Evolutionary conservation across 1,140 invertebrate genomes (phyloP).

Genomic region (Drosophila athabasca): DNA sequence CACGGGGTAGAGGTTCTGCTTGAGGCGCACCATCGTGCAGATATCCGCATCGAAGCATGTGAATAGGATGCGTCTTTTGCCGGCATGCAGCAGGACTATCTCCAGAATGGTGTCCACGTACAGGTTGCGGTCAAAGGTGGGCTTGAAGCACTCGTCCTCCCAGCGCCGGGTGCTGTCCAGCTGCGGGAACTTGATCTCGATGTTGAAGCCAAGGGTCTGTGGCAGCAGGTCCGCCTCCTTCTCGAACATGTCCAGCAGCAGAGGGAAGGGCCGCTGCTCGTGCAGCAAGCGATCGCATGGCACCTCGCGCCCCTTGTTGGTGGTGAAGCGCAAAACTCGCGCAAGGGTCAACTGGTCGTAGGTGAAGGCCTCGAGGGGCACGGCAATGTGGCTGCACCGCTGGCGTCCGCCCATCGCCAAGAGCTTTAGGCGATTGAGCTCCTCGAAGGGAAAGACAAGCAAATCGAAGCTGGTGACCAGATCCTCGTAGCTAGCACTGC

Average conservation of each 20-base stretch:
- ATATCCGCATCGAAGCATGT: constrained; percentile 97
- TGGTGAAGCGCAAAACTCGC: constrained; percentile 14
- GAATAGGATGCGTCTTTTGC: constrained; percentile 92
- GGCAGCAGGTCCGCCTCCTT: constrained; percentile 87
- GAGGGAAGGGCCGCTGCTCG: constrained; percentile 96
- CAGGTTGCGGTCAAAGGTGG: constrained; percentile 93
- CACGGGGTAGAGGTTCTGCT: constrained; percentile 97
- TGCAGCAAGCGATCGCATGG: constrained; percentile 87
- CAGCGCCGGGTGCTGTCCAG: constrained; percentile 90
- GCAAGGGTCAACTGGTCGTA: constrained; percentile 42
- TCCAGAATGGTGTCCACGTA: constrained; percentile 92
- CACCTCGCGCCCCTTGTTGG: constrained; percentile 9
- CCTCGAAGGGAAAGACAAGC: constrained; percentile 42
- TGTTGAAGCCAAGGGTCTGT: constrained; percentile 93
- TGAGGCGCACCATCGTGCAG: constrained; percentile 94
- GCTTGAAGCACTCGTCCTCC: constrained; percentile 86
- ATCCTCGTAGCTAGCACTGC: constrained; percentile 9
- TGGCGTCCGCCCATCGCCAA: constrained; percentile 43
- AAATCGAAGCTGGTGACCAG: constrained; percentile 31
- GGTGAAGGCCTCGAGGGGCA: constrained; percentile 49
- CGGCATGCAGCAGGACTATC: constrained; percentile 89
- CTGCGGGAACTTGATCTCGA: constrained; percentile 98
- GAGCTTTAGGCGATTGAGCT: constrained; percentile 32
- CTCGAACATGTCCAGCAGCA: constrained; percentile 89
- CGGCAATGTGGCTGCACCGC: constrained; percentile 15